Evolutionary conservation across 2,113 vertebrate species (phyloP).

Genomic region (Eleginops maclovinus): DNA sequence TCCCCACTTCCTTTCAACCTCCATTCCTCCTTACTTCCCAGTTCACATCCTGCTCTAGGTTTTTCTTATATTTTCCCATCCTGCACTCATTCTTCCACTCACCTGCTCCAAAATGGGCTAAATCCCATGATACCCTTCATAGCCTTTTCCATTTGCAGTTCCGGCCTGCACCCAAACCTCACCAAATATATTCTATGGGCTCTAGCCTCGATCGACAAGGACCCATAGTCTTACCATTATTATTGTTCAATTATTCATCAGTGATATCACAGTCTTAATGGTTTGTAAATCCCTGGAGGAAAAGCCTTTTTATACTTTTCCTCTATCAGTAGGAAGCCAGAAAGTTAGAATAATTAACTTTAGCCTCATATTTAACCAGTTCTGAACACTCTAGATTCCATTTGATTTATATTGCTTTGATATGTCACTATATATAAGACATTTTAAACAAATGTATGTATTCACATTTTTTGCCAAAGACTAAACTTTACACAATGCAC

Average conservation of each 20-base stretch:
- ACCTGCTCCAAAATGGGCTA: slow-evolving; percentile 15
- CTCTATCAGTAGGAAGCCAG: neutral
- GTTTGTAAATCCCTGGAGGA: neutral
- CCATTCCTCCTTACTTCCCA: neutral
- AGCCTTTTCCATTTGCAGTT: slow-evolving; percentile 23
- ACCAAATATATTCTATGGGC: slow-evolving; percentile 22
- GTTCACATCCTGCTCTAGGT: neutral
- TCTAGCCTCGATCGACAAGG: neutral
- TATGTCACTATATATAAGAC: no score
- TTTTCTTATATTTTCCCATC: neutral
- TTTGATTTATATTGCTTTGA: no score
- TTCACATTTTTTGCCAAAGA: no score
- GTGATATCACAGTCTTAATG: slow-evolving; percentile 7
- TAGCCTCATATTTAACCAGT: slow-evolving; percentile 14
- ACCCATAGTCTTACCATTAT: neutral
- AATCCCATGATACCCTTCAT: slow-evolving; percentile 12
- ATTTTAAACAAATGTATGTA: no score
- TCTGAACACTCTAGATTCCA: no score
- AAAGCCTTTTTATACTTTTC: slow-evolving; percentile 6
- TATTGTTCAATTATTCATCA: slow-evolving; percentile 34
- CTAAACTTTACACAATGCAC: no score
- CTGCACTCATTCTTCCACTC: neutral
- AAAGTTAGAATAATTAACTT: slow-evolving; percentile 1
- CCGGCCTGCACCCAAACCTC: slow-evolving; percentile 14
- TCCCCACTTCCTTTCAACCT: neutral